These are phyloP conservation scores for Ceyx erithaca DNA, from an alignment of 2,797 vertebrate genomes.

Conservation along the genomic window DNA sequence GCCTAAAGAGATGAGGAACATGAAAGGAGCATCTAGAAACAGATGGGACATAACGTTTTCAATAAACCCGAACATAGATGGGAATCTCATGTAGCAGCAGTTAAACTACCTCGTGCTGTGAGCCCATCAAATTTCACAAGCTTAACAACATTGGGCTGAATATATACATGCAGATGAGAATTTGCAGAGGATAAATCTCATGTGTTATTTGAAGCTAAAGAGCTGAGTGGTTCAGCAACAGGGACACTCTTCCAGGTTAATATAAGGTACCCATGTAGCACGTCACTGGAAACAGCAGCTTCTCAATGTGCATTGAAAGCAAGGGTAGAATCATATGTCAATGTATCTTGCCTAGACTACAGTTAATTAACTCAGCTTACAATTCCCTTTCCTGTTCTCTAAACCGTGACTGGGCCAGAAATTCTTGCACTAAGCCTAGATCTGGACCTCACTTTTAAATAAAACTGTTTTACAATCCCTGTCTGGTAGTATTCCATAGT, in stretches of 20 bases:
- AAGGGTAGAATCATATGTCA: not conserved
- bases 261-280: not conserved
- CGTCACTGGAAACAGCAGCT: not conserved
- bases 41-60: constrained; percentile 59
- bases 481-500: not conserved
- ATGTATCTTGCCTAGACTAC: rapidly evolving
- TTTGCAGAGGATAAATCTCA: constrained; percentile 49
- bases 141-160: constrained; percentile 2
- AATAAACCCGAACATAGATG: constrained; percentile 30
- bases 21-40: constrained; percentile 66
- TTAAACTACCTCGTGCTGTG: constrained; percentile 40
- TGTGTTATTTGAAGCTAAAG: not conserved
- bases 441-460: not conserved
- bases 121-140: constrained; percentile 64
- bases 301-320: not conserved
- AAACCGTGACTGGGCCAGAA: not conserved
- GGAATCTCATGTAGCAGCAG: constrained; percentile 29
- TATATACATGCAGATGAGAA: not conserved
- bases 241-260: not conserved
- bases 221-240: not conserved
- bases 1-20: constrained; percentile 40
- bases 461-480: not conserved
- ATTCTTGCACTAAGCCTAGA: not conserved
- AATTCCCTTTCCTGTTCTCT: not conserved
- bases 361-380: not conserved